A percentile compares a stretch with the other conserved stretches of the same genome.
These are phyloP conservation scores for Anneissia japonica DNA, from an alignment of 35 echinoderm and acorn worm species.

Conservation along the genomic window DNA sequence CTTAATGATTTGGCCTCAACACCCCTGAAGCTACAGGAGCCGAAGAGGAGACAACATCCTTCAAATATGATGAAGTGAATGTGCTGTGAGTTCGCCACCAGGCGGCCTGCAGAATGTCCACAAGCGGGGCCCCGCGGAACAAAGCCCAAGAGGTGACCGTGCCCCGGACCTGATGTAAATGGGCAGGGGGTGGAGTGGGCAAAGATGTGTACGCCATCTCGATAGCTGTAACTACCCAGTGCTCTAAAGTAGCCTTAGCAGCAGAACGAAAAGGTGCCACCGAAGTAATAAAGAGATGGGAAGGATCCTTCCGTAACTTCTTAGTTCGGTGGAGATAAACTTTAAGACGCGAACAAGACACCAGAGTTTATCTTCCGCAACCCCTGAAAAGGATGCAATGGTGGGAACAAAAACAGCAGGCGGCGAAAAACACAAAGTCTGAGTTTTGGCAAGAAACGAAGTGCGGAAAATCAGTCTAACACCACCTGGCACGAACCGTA, in stretches of 20 bases:
- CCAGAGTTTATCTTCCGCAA: background rate
- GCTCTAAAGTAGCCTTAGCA: background rate
- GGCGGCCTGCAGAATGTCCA: background rate
- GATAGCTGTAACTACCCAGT: background rate
- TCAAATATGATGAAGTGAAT: background rate
- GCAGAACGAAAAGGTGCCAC: background rate
- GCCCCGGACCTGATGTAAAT: background rate
- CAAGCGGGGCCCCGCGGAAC: background rate
- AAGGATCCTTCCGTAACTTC: background rate
- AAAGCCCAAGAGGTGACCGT: background rate
- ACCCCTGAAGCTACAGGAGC: background rate
- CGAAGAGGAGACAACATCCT: background rate
- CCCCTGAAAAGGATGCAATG: too few relatives aligned
- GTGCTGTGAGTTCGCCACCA: background rate
- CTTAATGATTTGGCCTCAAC: background rate
- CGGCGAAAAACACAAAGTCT: too few relatives aligned
- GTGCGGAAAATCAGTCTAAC: background rate
- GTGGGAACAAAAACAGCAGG: too few relatives aligned
- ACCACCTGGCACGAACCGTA: background rate
- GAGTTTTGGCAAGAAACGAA: slow-evolving; percentile 1
- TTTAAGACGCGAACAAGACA: background rate
- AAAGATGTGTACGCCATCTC: background rate
- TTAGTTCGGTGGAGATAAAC: background rate
- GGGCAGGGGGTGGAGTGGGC: background rate
- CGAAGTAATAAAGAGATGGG: background rate